Percentiles rank a stretch among this genome's conserved stretches.
phyloP scores from a whole-genome alignment of 37 sponge, comb jelly and placozoan genomes.

The Lycopodina hypogea region DNA sequence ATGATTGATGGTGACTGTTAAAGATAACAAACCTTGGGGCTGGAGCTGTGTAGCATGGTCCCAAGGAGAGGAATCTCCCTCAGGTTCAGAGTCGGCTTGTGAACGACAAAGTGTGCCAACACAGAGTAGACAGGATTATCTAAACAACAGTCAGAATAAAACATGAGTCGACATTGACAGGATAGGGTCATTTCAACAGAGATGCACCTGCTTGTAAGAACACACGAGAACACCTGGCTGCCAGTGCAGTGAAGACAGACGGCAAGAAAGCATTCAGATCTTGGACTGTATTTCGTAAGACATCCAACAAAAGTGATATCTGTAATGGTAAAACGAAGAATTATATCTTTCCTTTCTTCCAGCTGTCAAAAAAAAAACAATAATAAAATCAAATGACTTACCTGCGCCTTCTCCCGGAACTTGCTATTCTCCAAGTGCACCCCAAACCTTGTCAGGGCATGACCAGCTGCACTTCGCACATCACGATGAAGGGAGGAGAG shows the following conservation, averaged over 20 bases:
- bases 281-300: constrained; percentile 35
- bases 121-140: constrained; percentile 50
- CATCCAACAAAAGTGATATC: constrained; percentile 46
- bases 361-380: no score
- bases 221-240: constrained; percentile 14
- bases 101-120: constrained; percentile 37
- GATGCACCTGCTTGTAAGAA: constrained; percentile 44
- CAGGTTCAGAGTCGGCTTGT: constrained; percentile 54
- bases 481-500: constrained; percentile 45
- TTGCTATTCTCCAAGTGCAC: constrained; percentile 50
- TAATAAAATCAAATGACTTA: neutral
- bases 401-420: constrained; percentile 79
- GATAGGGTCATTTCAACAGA: neutral
- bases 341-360: no score
- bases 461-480: constrained; percentile 54
- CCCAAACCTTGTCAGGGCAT: constrained; percentile 52
- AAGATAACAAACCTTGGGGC: constrained; percentile 35
- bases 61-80: constrained; percentile 47
- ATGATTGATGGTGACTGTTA: no score
- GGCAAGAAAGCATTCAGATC: constrained; percentile 8
- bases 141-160: constrained; percentile 9
- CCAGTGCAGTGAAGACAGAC: constrained; percentile 19
- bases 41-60: constrained; percentile 61
- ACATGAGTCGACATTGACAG: neutral
- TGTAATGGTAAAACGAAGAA: neutral